Percentiles rank a stretch among this genome's conserved stretches.
Conservation (phyloP, 53 echinoderm and acorn worm species). For the Echinarachnius parma region DNA sequence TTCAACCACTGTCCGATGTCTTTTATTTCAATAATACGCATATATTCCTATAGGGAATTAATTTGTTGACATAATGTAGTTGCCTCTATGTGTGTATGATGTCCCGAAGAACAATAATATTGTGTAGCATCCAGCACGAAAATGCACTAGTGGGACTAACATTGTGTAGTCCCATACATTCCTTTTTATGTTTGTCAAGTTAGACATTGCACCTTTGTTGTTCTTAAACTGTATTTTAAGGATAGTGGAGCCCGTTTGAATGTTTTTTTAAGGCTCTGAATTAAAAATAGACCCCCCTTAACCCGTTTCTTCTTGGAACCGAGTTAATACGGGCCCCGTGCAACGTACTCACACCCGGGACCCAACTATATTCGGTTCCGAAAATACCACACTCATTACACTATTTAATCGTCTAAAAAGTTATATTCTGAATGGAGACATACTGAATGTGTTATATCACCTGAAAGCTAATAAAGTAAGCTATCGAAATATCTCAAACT, state of each 20-base stretch:
- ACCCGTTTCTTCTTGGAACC: no score
- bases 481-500: no score
- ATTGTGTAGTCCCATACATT: constrained; percentile 4
- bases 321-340: no score
- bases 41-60: background rate
- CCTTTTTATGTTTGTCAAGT: constrained; percentile 3
- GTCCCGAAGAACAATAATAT: background rate
- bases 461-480: no score
- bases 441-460: no score
- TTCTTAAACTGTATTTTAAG: background rate
- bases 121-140: constrained; percentile 11
- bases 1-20: background rate
- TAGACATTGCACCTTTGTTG: constrained; percentile 10
- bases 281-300: background rate
- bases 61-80: background rate
- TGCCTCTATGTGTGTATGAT: background rate
- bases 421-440: no score
- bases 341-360: no score
- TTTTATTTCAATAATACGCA: background rate
- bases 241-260: background rate
- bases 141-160: constrained; percentile 14
- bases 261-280: background rate
- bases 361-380: no score
- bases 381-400: no score
- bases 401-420: no score